Percentiles rank a stretch among this genome's conserved stretches.
Conservation (phyloP, 2,888 invertebrate genomes). For the Aspidiotus destructor region DNA sequence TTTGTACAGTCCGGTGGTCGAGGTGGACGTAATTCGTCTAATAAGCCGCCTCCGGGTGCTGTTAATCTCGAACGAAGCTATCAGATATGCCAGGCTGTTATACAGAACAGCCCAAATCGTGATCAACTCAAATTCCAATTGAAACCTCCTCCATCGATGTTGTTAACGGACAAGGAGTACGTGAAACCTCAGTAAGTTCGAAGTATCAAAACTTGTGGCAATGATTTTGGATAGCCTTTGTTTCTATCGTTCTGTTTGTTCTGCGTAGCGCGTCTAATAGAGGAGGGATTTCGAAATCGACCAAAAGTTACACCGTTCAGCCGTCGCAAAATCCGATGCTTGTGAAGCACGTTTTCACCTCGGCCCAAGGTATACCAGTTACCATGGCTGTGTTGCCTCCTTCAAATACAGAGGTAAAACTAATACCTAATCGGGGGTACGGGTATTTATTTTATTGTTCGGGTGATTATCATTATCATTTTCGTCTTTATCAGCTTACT, state of each 20-base stretch:
- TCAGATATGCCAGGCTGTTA: conserved; percentile 74
- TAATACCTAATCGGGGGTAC: background rate
- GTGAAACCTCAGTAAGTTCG: conserved; percentile 27
- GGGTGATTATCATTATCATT: background rate
- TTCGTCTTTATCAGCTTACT: conserved; percentile 46
- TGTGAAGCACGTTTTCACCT: conserved; percentile 52
- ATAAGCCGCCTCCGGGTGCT: conserved; percentile 67
- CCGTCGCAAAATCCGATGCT: conserved; percentile 46
- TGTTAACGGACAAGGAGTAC: conserved; percentile 39
- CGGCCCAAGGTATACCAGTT: conserved; percentile 50
- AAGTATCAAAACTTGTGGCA: background rate
- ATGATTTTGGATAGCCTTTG: background rate
- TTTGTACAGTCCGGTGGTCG: conserved; percentile 19
- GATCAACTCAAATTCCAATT: conserved; percentile 76
- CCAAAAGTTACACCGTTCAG: conserved; percentile 21
- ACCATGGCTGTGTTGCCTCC: conserved; percentile 48
- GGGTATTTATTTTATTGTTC: background rate
- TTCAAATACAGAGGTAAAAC: conserved; percentile 36
- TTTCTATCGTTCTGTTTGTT: background rate
- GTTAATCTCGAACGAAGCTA: conserved; percentile 89
- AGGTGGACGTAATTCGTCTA: conserved; percentile 28
- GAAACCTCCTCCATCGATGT: conserved; percentile 71
- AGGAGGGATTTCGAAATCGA: conserved; percentile 13
- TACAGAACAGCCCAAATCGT: conserved; percentile 85
- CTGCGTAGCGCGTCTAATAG: background rate